These are phyloP conservation scores for Acrobasis suavella DNA, from an alignment of 2,888 invertebrate species.

Conservation along the genomic window DNA sequence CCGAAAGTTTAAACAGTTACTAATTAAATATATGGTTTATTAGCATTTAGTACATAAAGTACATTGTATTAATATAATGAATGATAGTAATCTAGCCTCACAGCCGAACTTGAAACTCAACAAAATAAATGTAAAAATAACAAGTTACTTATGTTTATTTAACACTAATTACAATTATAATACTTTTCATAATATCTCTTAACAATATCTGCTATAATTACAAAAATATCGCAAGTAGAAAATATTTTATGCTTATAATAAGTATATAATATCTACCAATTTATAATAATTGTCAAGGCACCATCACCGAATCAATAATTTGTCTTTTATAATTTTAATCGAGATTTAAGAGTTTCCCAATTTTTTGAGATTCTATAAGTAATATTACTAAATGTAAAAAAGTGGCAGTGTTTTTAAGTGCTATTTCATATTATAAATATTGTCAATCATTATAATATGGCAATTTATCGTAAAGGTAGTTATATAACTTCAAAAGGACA, in stretches of 20 bases:
- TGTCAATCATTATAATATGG: too few species aligned
- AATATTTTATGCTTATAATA: conserved; percentile 1
- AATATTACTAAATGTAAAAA: not conserved
- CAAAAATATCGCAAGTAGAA: not conserved
- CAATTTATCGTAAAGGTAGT: too few species aligned
- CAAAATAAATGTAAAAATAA: conserved; percentile 6
- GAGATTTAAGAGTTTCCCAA: not conserved
- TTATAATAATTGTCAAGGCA: not conserved
- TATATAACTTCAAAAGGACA: too few species aligned
- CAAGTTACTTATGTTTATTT: not conserved
- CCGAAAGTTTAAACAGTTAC: too few species aligned
- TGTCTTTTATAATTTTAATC: not conserved
- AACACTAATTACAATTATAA: conserved; percentile 8
- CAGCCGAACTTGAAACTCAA: conserved; percentile 8
- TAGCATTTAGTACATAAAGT: too few species aligned
- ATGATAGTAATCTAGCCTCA: not conserved
- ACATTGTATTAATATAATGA: not conserved
- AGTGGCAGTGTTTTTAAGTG: too few species aligned
- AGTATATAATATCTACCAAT: not conserved
- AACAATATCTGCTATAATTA: not conserved
- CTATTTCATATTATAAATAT: too few species aligned
- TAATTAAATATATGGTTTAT: too few species aligned
- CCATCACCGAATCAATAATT: not conserved
- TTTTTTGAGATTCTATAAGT: not conserved
- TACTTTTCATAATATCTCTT: conserved; percentile 9